phyloP scores from a whole-genome alignment of 2,113 vertebrate species.

The Isurus oxyrinchus region DNA sequence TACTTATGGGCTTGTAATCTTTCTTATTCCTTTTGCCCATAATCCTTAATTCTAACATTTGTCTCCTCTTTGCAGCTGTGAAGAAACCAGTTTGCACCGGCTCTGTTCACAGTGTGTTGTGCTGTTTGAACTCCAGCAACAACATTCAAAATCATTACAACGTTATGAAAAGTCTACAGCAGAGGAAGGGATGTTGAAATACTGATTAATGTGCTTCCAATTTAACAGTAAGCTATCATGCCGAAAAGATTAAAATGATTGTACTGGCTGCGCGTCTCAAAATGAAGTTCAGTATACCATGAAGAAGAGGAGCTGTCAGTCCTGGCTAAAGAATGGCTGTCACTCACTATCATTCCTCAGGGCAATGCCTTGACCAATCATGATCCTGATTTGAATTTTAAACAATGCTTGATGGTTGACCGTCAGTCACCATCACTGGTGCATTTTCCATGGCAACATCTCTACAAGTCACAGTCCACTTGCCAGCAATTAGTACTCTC shows the following conservation, averaged over 20 bases:
- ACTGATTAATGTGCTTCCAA: neutral
- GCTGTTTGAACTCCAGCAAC: neutral
- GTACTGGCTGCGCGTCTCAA: neutral
- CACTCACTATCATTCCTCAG: neutral
- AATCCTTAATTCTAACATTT: neutral
- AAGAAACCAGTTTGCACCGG: neutral
- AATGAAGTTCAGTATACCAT: neutral
- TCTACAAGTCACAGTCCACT: too few species aligned
- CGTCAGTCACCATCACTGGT: too few species aligned
- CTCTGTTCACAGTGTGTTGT: neutral
- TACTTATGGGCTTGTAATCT: neutral
- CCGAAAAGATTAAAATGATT: neutral
- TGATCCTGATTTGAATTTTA: too few species aligned
- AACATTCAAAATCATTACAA: neutral
- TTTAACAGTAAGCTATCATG: neutral
- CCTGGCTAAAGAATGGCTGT: neutral
- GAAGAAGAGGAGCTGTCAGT: neutral
- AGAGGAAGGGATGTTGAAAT: neutral
- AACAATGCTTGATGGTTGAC: too few species aligned
- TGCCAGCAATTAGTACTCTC: too few species aligned
- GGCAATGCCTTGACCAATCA: too few species aligned
- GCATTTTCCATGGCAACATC: too few species aligned
- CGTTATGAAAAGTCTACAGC: neutral
- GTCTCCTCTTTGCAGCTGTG: neutral
- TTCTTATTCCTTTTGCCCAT: neutral